phyloP scores from a whole-genome alignment of 2,888 invertebrate genomes.

The Oscheius onirici region DNA sequence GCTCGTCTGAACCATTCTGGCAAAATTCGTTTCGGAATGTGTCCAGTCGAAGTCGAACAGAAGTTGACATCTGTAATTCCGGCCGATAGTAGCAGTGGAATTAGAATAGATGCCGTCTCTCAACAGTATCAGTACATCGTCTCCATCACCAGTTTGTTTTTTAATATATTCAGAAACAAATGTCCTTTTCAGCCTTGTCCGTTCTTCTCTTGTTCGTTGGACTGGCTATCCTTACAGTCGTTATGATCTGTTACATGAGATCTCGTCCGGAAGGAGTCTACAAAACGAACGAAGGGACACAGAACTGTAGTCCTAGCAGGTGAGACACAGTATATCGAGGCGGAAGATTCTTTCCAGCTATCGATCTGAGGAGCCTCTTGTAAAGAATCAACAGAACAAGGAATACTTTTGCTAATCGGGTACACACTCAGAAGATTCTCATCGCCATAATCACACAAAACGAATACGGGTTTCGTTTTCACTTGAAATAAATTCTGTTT shows the following conservation, averaged over 20 bases:
- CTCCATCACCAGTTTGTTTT: slow-evolving; percentile 35
- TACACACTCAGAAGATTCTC: background rate
- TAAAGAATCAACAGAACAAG: slow-evolving; percentile 22
- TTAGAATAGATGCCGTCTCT: slow-evolving; percentile 24
- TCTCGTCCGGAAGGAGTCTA: slow-evolving; percentile 70
- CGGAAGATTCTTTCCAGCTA: background rate
- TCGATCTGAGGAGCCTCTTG: slow-evolving; percentile 33
- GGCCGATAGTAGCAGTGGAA: slow-evolving; percentile 21
- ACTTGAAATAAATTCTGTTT: background rate
- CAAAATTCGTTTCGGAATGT: slow-evolving; percentile 62
- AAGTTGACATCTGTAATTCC: background rate
- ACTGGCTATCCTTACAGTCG: slow-evolving; percentile 52
- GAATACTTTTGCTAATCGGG: slow-evolving; percentile 32
- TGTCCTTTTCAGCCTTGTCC: slow-evolving; percentile 23
- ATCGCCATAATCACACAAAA: slow-evolving; percentile 8
- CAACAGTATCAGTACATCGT: slow-evolving; percentile 18
- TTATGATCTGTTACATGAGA: slow-evolving; percentile 64
- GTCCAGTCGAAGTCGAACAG: slow-evolving; percentile 56
- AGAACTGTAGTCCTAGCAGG: slow-evolving; percentile 34
- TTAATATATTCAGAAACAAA: background rate
- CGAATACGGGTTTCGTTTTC: slow-evolving; percentile 20
- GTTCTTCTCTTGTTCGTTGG: slow-evolving; percentile 50
- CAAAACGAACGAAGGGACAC: slow-evolving; percentile 58
- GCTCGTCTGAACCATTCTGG: slow-evolving; percentile 63
- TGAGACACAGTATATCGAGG: background rate